Percentiles rank a stretch among this genome's conserved stretches.
Evolutionary conservation across 2,113 vertebrate genomes (phyloP).

Genomic region (Anolis sagrei): DNA sequence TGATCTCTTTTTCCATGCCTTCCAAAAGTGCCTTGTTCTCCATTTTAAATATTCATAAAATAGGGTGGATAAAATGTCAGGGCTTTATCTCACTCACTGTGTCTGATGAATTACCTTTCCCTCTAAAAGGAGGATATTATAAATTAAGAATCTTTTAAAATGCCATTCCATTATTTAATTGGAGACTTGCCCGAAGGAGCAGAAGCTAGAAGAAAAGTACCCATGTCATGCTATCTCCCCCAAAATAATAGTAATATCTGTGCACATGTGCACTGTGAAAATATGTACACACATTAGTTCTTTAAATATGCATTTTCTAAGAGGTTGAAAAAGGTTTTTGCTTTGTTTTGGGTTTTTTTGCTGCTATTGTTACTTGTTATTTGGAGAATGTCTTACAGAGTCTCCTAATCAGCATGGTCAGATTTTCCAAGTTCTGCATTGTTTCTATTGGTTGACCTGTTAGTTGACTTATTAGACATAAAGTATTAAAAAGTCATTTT

Average conservation of each 20-base stretch:
- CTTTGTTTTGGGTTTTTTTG: too few relatives aligned
- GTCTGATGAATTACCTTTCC: slow-evolving; percentile 42
- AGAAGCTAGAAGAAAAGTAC: background rate
- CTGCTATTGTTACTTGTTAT: too few relatives aligned
- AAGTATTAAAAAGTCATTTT: background rate
- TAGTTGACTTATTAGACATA: background rate
- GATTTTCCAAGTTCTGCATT: background rate
- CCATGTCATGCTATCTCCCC: background rate
- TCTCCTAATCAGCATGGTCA: too few relatives aligned
- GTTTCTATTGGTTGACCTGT: background rate
- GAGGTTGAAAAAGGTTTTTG: too few relatives aligned
- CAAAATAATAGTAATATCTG: background rate
- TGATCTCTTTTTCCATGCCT: slow-evolving; percentile 1
- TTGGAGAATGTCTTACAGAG: too few relatives aligned
- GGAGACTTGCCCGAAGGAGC: slow-evolving; percentile 20
- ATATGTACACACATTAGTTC: too few relatives aligned
- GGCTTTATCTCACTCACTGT: slow-evolving; percentile 40
- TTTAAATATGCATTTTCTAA: too few relatives aligned
- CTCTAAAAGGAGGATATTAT: slow-evolving; percentile 8
- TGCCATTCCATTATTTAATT: slow-evolving; percentile 38
- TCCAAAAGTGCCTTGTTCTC: slow-evolving; percentile 14
- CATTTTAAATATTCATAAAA: slow-evolving; percentile 50
- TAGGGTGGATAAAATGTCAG: slow-evolving; percentile 37
- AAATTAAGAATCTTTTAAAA: slow-evolving; percentile 41
- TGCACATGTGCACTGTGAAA: background rate